Evolutionary conservation across 2,888 invertebrate genomes (phyloP).

Genomic region (Drosophila neoperkinsi): DNA sequence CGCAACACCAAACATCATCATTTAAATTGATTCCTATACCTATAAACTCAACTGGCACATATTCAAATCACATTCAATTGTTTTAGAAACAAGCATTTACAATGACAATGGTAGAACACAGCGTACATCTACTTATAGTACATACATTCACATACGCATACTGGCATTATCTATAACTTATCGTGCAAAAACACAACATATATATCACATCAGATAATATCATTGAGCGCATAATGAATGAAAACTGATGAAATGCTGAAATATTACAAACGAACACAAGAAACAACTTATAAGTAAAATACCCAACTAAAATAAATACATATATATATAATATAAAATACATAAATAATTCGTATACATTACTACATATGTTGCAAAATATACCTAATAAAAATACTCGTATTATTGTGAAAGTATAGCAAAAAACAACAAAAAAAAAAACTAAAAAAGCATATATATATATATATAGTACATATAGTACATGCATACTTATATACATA

Average conservation of each 20-base stretch:
- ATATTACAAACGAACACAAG: conserved; percentile 32
- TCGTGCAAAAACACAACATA: conserved; percentile 13
- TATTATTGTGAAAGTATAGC: conserved; percentile 71
- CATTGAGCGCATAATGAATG: conserved; percentile 27
- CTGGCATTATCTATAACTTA: conserved; percentile 29
- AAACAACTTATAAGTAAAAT: conserved; percentile 17
- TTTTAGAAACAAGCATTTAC: conserved; percentile 59
- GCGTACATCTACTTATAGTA: conserved; percentile 28
- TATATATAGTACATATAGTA: conserved; percentile 18
- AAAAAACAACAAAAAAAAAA: conserved; percentile 11
- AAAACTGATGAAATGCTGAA: conserved; percentile 40
- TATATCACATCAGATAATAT: conserved; percentile 48
- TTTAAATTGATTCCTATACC: conserved; percentile 37
- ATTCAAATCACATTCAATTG: conserved; percentile 48
- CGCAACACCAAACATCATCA: conserved; percentile 59
- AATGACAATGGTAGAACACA: conserved; percentile 47
- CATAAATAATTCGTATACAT: conserved; percentile 39
- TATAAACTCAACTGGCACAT: conserved; percentile 59
- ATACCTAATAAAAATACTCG: conserved; percentile 67
- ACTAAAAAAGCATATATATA: conserved; percentile 8
- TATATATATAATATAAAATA: conserved; percentile 32
- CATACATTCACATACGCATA: conserved; percentile 27
- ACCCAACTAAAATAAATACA: conserved; percentile 36
- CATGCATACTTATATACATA: conserved; percentile 18
- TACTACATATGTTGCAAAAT: conserved; percentile 57